Conservation (phyloP, 2,888 invertebrate species). For the Synanthedon formicaeformis region DNA sequence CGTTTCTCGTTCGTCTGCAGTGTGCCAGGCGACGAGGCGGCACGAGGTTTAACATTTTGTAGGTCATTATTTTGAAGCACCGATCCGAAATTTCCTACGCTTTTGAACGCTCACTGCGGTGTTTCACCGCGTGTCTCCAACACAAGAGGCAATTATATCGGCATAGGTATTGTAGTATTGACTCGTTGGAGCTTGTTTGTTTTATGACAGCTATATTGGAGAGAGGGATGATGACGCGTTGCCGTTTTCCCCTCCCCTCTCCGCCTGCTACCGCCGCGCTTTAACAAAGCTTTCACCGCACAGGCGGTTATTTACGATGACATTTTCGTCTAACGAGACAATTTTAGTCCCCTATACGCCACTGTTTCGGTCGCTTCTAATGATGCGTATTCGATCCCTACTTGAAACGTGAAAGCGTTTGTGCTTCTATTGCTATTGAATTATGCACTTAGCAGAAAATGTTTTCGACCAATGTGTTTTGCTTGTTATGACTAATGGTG, state of each 20-base stretch:
- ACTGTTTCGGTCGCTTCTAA: slow-evolving; percentile 22
- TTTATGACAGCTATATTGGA: slow-evolving; percentile 29
- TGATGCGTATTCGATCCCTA: slow-evolving; percentile 19
- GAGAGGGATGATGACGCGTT: slow-evolving; percentile 21
- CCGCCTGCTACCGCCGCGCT: slow-evolving; percentile 1
- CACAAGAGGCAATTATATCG: slow-evolving; percentile 48
- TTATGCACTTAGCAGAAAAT: no score
- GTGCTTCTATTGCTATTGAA: slow-evolving; percentile 2
- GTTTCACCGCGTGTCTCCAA: slow-evolving; percentile 16
- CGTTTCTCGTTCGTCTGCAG: slow-evolving; percentile 16
- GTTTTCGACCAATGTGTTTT: no score
- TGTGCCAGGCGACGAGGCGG: slow-evolving; percentile 7
- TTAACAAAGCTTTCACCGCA: slow-evolving; percentile 27
- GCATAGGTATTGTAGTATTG: slow-evolving; percentile 25
- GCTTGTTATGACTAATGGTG: no score
- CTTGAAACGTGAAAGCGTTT: slow-evolving; percentile 14
- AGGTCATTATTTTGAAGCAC: slow-evolving; percentile 35
- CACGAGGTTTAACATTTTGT: not conserved
- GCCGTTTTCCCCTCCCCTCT: slow-evolving; percentile 8
- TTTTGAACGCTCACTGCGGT: slow-evolving; percentile 10
- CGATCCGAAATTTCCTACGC: slow-evolving; percentile 24
- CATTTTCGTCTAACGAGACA: slow-evolving; percentile 32
- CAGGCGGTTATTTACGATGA: slow-evolving; percentile 40
- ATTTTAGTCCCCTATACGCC: slow-evolving; percentile 9
- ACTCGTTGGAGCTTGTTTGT: slow-evolving; percentile 39